Percentiles rank a stretch among this genome's conserved stretches.
Evolutionary conservation across 2,113 vertebrate genomes (phyloP).

Genomic region (Narcine bancroftii): DNA sequence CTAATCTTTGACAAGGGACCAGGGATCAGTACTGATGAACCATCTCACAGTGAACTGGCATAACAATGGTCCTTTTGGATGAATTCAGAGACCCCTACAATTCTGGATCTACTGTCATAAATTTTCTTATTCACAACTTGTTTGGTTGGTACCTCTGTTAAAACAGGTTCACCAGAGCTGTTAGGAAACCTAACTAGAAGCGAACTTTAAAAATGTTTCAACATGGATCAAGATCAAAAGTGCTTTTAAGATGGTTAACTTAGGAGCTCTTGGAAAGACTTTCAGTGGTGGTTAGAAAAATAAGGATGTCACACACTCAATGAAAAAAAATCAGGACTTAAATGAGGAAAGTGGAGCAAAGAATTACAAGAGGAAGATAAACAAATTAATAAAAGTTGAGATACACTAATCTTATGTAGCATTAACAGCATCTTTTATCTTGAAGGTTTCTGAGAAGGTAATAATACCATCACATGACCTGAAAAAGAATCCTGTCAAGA

Average conservation of each 20-base stretch:
- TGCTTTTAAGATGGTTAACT: background rate
- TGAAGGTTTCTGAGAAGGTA: no score
- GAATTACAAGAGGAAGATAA: background rate
- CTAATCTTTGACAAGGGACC: background rate
- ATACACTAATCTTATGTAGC: background rate
- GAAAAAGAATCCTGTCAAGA: background rate
- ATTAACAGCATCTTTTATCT: no score
- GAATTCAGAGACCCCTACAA: background rate
- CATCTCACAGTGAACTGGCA: background rate
- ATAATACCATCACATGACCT: no score
- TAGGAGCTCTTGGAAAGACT: background rate
- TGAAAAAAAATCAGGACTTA: background rate
- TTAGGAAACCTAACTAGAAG: background rate
- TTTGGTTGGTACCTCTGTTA: background rate
- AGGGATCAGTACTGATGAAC: background rate
- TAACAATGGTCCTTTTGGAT: background rate
- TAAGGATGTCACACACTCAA: background rate
- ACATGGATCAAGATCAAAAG: background rate
- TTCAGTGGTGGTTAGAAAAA: background rate
- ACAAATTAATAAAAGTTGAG: background rate
- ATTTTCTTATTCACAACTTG: background rate
- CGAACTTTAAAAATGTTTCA: background rate
- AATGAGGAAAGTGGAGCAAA: background rate
- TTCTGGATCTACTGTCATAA: background rate
- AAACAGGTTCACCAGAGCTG: background rate